These are phyloP conservation scores for Epinephelus cyanopodus DNA, from an alignment of 2,113 vertebrate genomes.

Conservation along the genomic window DNA sequence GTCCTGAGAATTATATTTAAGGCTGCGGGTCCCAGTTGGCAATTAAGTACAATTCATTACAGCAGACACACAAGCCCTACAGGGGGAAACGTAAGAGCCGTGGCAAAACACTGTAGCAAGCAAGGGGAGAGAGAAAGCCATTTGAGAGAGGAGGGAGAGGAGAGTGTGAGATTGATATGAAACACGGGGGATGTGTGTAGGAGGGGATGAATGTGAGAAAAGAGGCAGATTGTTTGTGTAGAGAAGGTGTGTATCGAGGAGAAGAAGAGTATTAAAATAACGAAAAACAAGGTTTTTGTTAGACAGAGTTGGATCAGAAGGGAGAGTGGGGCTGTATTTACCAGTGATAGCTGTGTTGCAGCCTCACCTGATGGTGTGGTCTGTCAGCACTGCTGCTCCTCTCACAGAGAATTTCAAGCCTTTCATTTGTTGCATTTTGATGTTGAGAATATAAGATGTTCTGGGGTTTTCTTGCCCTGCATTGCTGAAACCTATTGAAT, in stretches of 20 bases:
- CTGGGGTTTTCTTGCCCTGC: slow-evolving; percentile 44
- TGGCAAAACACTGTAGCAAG: slow-evolving; percentile 56
- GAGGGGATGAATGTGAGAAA: slow-evolving; percentile 47
- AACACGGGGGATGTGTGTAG: slow-evolving; percentile 26
- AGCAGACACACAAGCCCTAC: slow-evolving; percentile 75
- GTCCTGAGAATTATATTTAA: slow-evolving; percentile 84
- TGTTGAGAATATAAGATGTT: slow-evolving; percentile 63
- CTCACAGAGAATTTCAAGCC: slow-evolving; percentile 72
- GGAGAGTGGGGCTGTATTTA: slow-evolving; percentile 23
- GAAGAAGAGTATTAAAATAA: slow-evolving; percentile 1
- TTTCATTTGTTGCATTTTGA: slow-evolving; percentile 77
- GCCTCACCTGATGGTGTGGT: slow-evolving; percentile 54
- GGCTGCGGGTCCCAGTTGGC: slow-evolving; percentile 76
- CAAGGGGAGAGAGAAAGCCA: slow-evolving; percentile 32
- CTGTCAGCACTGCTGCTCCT: slow-evolving; percentile 5
- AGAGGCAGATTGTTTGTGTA: slow-evolving; percentile 33
- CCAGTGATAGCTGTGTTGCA: slow-evolving; percentile 8
- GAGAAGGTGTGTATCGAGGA: slow-evolving; percentile 21
- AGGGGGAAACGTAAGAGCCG: slow-evolving; percentile 67
- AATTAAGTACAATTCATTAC: slow-evolving; percentile 86
- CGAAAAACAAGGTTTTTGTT: slow-evolving; percentile 19
- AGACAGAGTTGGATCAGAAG: slow-evolving; percentile 1
- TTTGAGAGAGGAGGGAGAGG: background rate
- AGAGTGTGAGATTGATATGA: slow-evolving; percentile 42
- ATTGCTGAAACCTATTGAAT: slow-evolving; percentile 49